Evolutionary conservation across 2,888 invertebrate species (phyloP), one percentile per base, ranked within the genome.

Genomic region (Noctua pronuba): DNA sequence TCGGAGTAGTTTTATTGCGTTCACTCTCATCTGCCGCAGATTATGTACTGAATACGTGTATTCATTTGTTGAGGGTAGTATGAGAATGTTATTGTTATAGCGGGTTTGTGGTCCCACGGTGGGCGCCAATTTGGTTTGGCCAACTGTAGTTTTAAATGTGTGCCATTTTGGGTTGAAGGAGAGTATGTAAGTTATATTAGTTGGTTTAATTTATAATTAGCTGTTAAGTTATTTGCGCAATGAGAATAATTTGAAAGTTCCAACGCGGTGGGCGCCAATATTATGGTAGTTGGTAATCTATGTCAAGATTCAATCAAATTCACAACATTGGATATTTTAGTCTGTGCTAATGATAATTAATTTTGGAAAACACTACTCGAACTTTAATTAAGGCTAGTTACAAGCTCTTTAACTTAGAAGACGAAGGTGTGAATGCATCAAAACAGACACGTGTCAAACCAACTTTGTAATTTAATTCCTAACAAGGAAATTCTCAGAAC

Each of bases 1-100:
- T 84, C 77, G 35, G 73, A 82, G 67, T 84, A 80, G 80, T 87
- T 86, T 87, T 87, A 88, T 88, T 82, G 75, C 75, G 18, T 73
- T 74, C 71, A 44, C 68, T 80, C 62, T 72, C 73, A 79, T 77
- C 69, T 86, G 31, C 62, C 83, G 49, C 73, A 66, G 67, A 80
- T 86, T 77, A 77, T 41, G 13, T 28, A 41, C 65, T 65, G n/a
- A 82, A 88, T 80, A 77, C 72, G 46, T 77, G 38, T 66, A 41
- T 86, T 66, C 62, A 58, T 82, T 73, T 75, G 38, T 55, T 62
- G 49, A 71, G 66, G 66, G 60, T 55, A 67, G 68, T 82, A 21
- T 58, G 41, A 60, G 46, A 82, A 82, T 62, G 16, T 60, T 70
- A 70, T 24, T 31, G 31, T 31, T 46, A 31, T 11, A 58, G 11